Base-by-base conservation (phyloP, 1,140 invertebrate species). In the Neodiprion lecontei region DNA sequence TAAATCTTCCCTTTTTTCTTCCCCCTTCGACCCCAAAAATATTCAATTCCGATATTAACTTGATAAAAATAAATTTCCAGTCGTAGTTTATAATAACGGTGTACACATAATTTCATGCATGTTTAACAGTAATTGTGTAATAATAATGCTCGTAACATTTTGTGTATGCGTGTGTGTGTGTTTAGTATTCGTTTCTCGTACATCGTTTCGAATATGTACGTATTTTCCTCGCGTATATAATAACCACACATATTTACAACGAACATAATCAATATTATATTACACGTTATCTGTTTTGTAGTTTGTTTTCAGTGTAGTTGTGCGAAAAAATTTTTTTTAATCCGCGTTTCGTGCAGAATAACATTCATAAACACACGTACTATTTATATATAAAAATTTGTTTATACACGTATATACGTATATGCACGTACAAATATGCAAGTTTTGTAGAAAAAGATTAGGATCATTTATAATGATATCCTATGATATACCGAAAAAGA, bases 31-130 rank as follows among this genome's bases (percentile, higher is more conserved):
- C 28, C 28, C 28, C 1, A 40, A 40, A 40, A 40, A 5, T 40
- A 40, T 47, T 21, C 67, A 11, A 23, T 69, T 69, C 67, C 53
- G 74, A 78, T 70, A 73, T 74, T 72, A 67, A 67, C 69, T 67
- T 69, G 72, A 78, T 75, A 76, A 78, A 79, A 79, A 79, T 78
- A 78, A 40, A 76, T 75, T 76, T 28, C 76, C 73, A 74, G 72
- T 77, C 75, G 74, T 75, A 69, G 72, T 76, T 77, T 72, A 74
- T 40, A 40, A 40, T 40, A 40, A 40, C 28, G 28, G 5, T 40
- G 74, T 79, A 79, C 75, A 79, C 74, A 72, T 75, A 77, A 67
- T 69, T 76, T 69, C 70, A 61, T 74, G 49, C 48, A 61, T 48
- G n/a, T 50, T 78, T 76, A 48, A 21, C 21, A 61, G 53, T 61